phyloP scores from a whole-genome alignment of 2,113 vertebrate species.

The Pteruthius melanotis region DNA sequence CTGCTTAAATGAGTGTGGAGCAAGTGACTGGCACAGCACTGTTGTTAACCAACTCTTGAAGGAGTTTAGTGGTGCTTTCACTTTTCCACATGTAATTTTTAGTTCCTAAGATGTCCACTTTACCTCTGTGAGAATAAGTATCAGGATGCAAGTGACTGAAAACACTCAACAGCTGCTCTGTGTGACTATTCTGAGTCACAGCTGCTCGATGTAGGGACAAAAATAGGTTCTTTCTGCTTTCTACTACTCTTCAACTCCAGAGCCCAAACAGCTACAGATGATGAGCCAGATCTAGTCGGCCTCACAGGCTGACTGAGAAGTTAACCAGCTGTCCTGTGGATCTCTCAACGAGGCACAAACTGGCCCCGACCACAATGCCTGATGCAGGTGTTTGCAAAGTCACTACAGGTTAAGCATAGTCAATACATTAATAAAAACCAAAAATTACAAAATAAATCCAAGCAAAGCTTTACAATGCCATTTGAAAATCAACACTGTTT shows the following conservation, averaged over 20 bases:
- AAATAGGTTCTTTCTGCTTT: slow-evolving; percentile 17
- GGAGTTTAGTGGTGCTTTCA: background rate
- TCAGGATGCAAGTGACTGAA: background rate
- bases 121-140: slow-evolving; percentile 12
- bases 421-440: background rate
- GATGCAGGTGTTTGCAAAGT: background rate
- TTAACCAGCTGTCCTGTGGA: background rate
- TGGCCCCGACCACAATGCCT: background rate
- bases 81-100: background rate
- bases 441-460: background rate
- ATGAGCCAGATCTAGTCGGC: background rate
- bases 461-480: background rate
- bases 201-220: background rate
- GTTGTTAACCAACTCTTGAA: background rate
- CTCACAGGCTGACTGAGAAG: background rate
- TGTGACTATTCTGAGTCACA: slow-evolving; percentile 30
- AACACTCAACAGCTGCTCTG: slow-evolving; percentile 23
- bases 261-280: background rate
- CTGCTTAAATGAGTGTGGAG: background rate
- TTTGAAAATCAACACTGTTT: background rate
- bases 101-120: background rate
- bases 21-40: background rate
- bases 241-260: background rate
- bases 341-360: background rate
- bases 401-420: background rate